Conservation (phyloP, 2,113 vertebrate genomes). For the Hydrolagus affinis region DNA sequence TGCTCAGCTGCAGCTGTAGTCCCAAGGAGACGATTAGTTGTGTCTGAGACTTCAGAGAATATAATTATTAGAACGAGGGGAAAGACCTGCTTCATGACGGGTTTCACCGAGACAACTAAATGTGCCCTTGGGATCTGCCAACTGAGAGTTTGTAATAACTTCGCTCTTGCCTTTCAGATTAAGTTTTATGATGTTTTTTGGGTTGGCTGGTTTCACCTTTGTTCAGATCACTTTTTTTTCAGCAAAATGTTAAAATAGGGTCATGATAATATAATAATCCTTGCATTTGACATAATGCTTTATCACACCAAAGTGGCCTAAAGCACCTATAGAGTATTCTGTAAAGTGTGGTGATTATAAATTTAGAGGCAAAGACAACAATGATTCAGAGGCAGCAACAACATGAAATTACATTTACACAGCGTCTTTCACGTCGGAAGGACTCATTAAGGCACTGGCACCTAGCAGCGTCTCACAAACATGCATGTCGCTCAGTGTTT, state of each 20-base stretch:
- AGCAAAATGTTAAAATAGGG: too few species aligned
- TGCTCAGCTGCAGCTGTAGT: conserved; percentile 11
- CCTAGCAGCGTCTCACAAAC: too few species aligned
- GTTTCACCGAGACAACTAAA: not conserved
- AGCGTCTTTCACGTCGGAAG: too few species aligned
- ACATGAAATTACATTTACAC: too few species aligned
- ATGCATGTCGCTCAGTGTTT: too few species aligned
- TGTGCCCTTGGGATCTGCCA: not conserved
- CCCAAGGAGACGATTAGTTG: conserved; percentile 16
- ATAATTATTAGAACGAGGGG: not conserved
- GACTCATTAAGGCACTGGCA: too few species aligned
- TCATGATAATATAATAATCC: not conserved
- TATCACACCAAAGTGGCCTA: not conserved
- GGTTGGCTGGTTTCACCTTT: conserved; percentile 2
- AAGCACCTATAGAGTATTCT: too few species aligned
- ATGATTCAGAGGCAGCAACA: too few species aligned
- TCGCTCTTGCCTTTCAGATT: not conserved
- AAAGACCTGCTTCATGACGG: not conserved
- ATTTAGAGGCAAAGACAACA: not conserved
- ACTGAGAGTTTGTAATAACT: conserved; percentile 19
- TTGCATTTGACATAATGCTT: not conserved
- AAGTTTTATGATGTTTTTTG: not conserved
- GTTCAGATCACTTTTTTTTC: not conserved
- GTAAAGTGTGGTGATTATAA: not conserved
- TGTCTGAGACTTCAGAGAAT: conserved; percentile 11